A percentile compares a stretch with the other conserved stretches of the same genome.
Evolutionary conservation across 1,140 invertebrate species (phyloP).

Genomic region (Diorhabda elongata): DNA sequence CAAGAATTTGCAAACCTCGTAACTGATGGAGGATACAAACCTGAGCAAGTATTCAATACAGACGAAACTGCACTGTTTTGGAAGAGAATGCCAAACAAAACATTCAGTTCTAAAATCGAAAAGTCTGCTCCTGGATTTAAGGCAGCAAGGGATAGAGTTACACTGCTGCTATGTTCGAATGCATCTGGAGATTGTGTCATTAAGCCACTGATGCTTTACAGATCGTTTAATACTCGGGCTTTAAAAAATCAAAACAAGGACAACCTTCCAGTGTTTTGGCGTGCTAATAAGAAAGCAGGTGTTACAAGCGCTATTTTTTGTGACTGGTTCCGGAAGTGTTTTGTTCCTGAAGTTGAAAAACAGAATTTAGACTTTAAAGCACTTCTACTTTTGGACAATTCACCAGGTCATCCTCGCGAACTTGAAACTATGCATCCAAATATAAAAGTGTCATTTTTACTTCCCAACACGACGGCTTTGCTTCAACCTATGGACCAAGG

Average conservation of each 20-base stretch:
- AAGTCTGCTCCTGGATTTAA: conserved; percentile 39
- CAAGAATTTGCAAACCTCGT: conserved; percentile 17
- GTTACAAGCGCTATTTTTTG: conserved; percentile 18
- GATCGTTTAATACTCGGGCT: conserved; percentile 26
- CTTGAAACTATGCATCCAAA: too few relatives aligned
- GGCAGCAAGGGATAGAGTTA: conserved; percentile 40
- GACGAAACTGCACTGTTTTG: conserved; percentile 43
- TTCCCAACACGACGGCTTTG: conserved; percentile 42
- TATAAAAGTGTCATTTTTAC: conserved; percentile 28
- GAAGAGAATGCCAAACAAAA: conserved; percentile 40
- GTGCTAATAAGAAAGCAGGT: conserved; percentile 21
- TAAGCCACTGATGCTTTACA: conserved; percentile 14
- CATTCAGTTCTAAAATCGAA: conserved; percentile 36
- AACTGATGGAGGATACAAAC: conserved; percentile 30
- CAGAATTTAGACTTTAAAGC: conserved; percentile 24
- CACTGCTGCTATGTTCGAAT: conserved; percentile 43
- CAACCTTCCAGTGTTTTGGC: conserved; percentile 21
- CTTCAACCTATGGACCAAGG: conserved; percentile 47
- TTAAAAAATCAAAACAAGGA: conserved; percentile 26
- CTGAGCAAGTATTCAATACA: conserved; percentile 44
- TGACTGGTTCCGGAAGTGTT: conserved; percentile 19
- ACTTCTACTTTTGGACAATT: conserved; percentile 39
- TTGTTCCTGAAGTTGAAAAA: conserved; percentile 28
- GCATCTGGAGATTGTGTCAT: conserved; percentile 26
- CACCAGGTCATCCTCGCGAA: too few relatives aligned